Base-by-base conservation (phyloP, 2,888 invertebrate species). In the Rhabditoides inermis region DNA sequence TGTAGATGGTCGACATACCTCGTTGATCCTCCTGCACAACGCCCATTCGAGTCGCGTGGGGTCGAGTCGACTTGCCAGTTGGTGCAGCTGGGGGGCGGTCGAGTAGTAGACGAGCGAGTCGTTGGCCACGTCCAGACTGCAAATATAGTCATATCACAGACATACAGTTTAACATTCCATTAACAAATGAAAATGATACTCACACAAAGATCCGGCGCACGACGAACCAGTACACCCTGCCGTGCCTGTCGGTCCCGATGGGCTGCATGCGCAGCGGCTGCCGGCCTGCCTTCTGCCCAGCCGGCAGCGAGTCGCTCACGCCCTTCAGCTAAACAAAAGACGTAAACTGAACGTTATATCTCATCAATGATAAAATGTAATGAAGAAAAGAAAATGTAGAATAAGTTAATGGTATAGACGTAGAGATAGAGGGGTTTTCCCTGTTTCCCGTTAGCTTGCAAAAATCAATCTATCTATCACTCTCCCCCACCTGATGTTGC, bases 171-270 rank as follows among this genome's bases (percentile, higher is more conserved):
- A 22, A 27, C 18, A 32, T 39, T 23, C 10, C n/a, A 35, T 18
- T 45, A 18, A 28, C 15, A 41, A 22, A 7, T 2, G 36, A 36
- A 4, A 25, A 39, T 40, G 44, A 46, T 47, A 77, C 88, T 85
- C 83, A 90, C 90, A 95, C 85, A 81, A 95, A 86, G 73, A 98
- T 83, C 69, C 98, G 82, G 50, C 98, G 82, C 50, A 85, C 86
- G 49, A 95, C 84, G 78, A 98, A 98, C 89, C 91, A 98, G 80
- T 94, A 99, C 77, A 91, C 91, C 70, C 95, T 82, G 15, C 92
- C 92, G 80, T 92, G 90, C 61, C 98, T 83, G 79, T 99, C 98
- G 78, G 86, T 87, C 1, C 98, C 98, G 40, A 98, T 81, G 70
- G 88, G 88, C 77, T 92, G 91, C 77, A 94, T 92, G 41, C 95